Base-by-base conservation (phyloP, 2,113 vertebrate species). In the Pygoscelis antarcticus region DNA sequence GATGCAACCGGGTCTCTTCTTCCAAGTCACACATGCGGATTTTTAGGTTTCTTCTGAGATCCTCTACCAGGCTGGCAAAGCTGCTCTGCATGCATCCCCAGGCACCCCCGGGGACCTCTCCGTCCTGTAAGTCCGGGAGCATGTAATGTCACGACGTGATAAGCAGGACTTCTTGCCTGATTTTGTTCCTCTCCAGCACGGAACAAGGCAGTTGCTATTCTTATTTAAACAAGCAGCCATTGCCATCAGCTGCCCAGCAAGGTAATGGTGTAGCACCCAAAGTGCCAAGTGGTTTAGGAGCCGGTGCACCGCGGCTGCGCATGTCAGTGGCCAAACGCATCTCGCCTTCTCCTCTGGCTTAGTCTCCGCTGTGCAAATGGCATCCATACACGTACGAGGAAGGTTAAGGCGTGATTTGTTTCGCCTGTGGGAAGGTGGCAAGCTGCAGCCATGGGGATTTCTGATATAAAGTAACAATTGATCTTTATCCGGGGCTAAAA, bases 111-210 rank as follows among this genome's bases (percentile, higher is more conserved):
- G 16, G 36, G 70, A 88, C 66, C 40, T 88, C 46, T 42, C 65
- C 3, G 2, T 42, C 40, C 51, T 2, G 0, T 27, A 6, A 1
- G 1, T 34, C 74, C n/a, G 46, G 34, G 40, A 91, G 51, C 72
- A 70, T 0, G 0, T 20, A 65, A 40, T 4, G 1, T 40, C 60
- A 34, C 0, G 0, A 51, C 3, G 5, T 0, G 52, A 62, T 14
- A 38, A 78, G 51, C 38, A 55, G 55, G 55, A 61, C 49, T 80
- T 49, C 79, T 80, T 38, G 46, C 65, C n/a, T 78, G 13, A 4
- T 13, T 62, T 54, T 65, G 4, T 32, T 86, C 34, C 71, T 51
- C 51, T 64, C 54, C 16, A 8, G 66, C 21, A 21, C 1, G 10
- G 74, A 42, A 21, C n/a, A 42, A 79, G 71, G 62, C 46, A 20